These are phyloP conservation scores for Nasonia giraulti DNA, from an alignment of 1,140 invertebrate species.

Conservation along the genomic window DNA sequence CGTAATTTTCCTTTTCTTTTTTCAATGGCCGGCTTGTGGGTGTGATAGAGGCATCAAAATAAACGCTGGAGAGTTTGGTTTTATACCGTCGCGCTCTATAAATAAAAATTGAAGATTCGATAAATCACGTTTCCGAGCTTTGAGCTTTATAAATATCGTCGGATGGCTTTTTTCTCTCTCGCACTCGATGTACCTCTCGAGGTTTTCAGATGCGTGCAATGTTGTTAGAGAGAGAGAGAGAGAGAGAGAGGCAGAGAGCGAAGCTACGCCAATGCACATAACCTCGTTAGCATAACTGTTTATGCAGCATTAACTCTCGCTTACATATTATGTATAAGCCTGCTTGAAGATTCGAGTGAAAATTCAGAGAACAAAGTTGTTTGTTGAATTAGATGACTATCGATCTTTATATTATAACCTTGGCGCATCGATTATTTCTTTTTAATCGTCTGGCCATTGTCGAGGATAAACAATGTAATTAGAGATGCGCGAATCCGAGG, in stretches of 20 bases:
- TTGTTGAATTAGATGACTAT: neutral
- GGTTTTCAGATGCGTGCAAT: neutral
- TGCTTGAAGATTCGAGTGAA: neutral
- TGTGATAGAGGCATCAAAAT: neutral
- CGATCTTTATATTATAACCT: neutral
- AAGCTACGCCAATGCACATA: neutral
- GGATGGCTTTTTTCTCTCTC: no score
- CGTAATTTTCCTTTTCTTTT: no score
- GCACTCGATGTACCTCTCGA: no score
- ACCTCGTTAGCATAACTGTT: slow-evolving; percentile 14
- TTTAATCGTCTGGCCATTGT: neutral
- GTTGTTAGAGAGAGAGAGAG: neutral
- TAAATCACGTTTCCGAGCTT: neutral
- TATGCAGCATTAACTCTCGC: neutral
- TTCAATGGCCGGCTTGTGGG: no score
- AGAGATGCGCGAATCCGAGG: no score
- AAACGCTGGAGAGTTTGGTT: neutral
- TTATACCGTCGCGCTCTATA: neutral
- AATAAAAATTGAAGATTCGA: neutral
- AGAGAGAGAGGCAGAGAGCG: no score
- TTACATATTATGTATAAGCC: neutral
- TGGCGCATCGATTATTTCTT: neutral
- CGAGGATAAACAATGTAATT: neutral
- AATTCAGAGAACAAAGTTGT: neutral
- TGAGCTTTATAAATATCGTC: neutral